These are phyloP conservation scores for Rousettus leschenaultii DNA, from an alignment of 2,113 vertebrate species.

Conservation along the genomic window DNA sequence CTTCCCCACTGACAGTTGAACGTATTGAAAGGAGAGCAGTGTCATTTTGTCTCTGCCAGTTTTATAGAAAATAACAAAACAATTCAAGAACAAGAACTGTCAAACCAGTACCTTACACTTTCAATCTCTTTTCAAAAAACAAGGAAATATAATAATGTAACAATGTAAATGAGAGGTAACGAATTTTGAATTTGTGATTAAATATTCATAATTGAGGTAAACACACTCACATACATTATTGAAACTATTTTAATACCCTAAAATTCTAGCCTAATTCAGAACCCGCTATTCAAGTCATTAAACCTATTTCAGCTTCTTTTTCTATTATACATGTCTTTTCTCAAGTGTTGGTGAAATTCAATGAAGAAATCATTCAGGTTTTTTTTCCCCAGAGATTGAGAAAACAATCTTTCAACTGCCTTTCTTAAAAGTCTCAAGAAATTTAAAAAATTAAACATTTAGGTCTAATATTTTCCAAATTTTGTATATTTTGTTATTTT, in stretches of 20 bases:
- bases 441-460: background rate
- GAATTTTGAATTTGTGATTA: background rate
- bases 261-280: background rate
- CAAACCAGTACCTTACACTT: background rate
- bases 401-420: background rate
- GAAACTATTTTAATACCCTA: background rate
- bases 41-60: slow-evolving; percentile 27
- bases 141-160: background rate
- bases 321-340: background rate
- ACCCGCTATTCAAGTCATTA: background rate
- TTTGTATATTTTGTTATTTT: background rate
- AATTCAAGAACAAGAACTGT: background rate
- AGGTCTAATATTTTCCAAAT: background rate
- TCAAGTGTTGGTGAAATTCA: background rate
- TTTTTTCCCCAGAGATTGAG: background rate
- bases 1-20: background rate
- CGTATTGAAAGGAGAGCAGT: background rate
- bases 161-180: background rate
- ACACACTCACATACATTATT: background rate
- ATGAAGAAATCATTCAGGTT: background rate
- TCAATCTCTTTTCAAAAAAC: background rate
- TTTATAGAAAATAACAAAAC: slow-evolving; percentile 19
- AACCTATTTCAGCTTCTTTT: background rate
- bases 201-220: background rate
- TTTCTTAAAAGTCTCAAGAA: background rate